Conservation (phyloP, 2,888 invertebrate species). For the Fissipunctia ypsillon region DNA sequence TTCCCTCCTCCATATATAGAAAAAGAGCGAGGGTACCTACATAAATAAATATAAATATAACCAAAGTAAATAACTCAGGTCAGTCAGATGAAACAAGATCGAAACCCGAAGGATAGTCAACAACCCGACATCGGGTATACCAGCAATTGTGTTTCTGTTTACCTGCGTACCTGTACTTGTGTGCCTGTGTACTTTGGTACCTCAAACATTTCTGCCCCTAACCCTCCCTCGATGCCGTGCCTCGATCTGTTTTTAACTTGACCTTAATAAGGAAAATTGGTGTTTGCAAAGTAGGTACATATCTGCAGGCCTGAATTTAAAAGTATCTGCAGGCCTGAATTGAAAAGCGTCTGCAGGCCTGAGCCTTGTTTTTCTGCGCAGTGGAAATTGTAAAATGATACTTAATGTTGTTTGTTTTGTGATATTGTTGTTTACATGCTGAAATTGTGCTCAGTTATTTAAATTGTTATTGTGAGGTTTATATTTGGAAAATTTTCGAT, state of each 20-base stretch:
- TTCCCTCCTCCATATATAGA: slow-evolving; percentile 3
- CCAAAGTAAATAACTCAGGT: slow-evolving; percentile 50
- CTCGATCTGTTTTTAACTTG: slow-evolving; percentile 57
- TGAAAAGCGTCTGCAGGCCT: slow-evolving; percentile 38
- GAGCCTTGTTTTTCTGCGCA: slow-evolving; percentile 19
- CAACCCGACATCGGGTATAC: slow-evolving; percentile 71
- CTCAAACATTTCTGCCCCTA: slow-evolving; percentile 57
- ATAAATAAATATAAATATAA: slow-evolving; percentile 54
- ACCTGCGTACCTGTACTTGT: slow-evolving; percentile 35
- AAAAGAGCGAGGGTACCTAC: slow-evolving; percentile 18
- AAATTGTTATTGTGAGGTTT: background rate
- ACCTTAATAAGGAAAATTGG: slow-evolving; percentile 59
- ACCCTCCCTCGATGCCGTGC: slow-evolving; percentile 29
- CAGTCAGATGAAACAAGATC: slow-evolving; percentile 62
- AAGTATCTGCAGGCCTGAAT: slow-evolving; percentile 39
- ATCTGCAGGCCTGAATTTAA: slow-evolving; percentile 26
- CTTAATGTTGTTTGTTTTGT: slow-evolving; percentile 18
- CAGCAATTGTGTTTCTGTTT: slow-evolving; percentile 69
- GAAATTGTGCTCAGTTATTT: slow-evolving; percentile 16
- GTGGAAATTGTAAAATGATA: slow-evolving; percentile 28
- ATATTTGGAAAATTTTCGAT: too few species aligned
- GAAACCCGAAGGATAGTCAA: slow-evolving; percentile 66
- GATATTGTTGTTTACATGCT: slow-evolving; percentile 21
- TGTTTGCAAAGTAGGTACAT: slow-evolving; percentile 42
- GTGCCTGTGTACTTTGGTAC: slow-evolving; percentile 28